Evolutionary conservation across 2,888 invertebrate genomes (phyloP), one percentile per base, ranked within the genome.

Genomic region (Nomada goodeniana): DNA sequence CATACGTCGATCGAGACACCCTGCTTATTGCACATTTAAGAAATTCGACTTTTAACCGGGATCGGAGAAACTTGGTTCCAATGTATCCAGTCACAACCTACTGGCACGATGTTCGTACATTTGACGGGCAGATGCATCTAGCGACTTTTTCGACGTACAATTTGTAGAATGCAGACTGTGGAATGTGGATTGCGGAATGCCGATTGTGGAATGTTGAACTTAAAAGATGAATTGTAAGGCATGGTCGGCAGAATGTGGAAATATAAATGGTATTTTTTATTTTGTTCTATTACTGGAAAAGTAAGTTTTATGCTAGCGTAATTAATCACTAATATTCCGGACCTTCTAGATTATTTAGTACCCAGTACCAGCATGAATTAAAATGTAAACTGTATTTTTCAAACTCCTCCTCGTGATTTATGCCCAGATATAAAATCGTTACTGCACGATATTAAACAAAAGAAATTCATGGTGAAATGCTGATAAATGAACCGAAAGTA

Each of bases 11-110:
- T 23, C 20, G 10, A 23, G 23, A 26, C 26, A 57, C 7, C n/a
- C n/a, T 7, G 36, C 13, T 53, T 42, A 53, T 72, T 36, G 29
- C 23, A 11, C 29, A 44, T 63, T 63, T 53, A 15, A 11, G 42
- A 72, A 63, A 63, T 72, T 63, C 61, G 61, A 52, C 52, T 42
- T 52, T 9, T 52, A 52, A 53, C 53, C 29, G 26, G 23, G 61
- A 42, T 13, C 20, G 20, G 36, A 23, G 67, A 55, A 55, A 63
- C 29, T 44, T 13, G n/a, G 44, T 7, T 11, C 59, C 15, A 1
- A 67, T 47, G 42, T n/a, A 36, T 42, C 52, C 44, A 42, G 18
- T 36, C 15, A 20, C 15, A n/a, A 50, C 9, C 47, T 29, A 36
- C 5, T 36, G 36, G 7, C 20, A 50, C 52, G 18, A 29, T 9